phyloP scores from a whole-genome alignment of 2,797 vertebrate genomes.

The Enteromius unitaeniatus region DNA sequence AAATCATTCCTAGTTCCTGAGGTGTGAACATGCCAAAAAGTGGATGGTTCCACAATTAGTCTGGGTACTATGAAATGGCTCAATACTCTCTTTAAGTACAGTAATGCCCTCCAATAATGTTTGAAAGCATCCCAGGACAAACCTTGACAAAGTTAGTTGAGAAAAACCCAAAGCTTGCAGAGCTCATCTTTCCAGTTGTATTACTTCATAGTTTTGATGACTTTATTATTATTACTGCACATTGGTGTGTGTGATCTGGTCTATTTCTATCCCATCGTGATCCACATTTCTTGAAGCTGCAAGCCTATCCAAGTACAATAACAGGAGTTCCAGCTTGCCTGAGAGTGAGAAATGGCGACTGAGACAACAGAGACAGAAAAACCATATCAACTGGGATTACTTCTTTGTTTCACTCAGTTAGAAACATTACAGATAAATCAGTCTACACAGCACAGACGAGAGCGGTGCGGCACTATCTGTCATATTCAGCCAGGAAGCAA shows the following conservation, averaged over 20 bases:
- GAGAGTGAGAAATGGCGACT: conserved; percentile 19
- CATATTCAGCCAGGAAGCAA: not conserved
- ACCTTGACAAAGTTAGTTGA: not conserved
- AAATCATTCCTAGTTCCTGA: no score
- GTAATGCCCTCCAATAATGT: not conserved
- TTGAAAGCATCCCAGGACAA: not conserved
- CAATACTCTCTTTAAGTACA: not conserved
- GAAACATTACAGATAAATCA: conserved; percentile 36
- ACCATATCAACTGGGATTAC: conserved; percentile 14
- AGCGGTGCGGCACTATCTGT: not conserved
- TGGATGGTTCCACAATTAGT: no score
- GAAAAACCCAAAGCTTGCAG: not conserved
- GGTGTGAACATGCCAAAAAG: no score
- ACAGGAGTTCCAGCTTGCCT: conserved; percentile 28
- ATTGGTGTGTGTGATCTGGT: conserved; percentile 8
- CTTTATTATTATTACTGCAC: conserved; percentile 5
- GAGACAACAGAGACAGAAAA: conserved; percentile 15
- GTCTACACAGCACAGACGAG: conserved; percentile 18
- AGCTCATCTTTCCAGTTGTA: not conserved
- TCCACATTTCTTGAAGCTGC: conserved; percentile 20
- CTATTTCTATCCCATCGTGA: conserved; percentile 7
- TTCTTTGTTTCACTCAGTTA: conserved; percentile 32
- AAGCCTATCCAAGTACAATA: conserved; percentile 36
- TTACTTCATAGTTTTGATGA: not conserved
- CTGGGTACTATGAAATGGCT: no score